Evolutionary conservation across 2,797 vertebrate genomes (phyloP).

Genomic region (Oreonectes daqikongensis): DNA sequence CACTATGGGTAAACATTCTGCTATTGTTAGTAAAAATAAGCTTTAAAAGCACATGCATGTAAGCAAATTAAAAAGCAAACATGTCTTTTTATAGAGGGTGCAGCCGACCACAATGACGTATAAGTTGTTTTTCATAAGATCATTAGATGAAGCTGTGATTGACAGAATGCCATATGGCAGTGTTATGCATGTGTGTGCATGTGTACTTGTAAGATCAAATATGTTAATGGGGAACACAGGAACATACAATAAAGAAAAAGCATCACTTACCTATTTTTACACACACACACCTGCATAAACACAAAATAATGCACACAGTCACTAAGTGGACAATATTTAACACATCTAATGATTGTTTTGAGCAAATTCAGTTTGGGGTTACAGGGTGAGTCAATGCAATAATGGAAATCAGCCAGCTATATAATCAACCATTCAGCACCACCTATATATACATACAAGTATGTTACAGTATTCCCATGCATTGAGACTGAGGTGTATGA

Average conservation of each 20-base stretch:
- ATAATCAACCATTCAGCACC: conserved; percentile 35
- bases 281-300: neutral
- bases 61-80: neutral
- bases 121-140: neutral
- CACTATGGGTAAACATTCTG: neutral
- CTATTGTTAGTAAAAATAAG: no score
- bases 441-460: conserved; percentile 7
- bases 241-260: neutral
- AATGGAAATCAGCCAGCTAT: conserved; percentile 30
- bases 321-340: neutral
- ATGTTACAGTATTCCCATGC: conserved; percentile 24
- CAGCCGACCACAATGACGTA: neutral
- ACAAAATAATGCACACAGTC: neutral
- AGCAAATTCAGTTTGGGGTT: conserved; percentile 5
- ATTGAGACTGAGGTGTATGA: conserved; percentile 22
- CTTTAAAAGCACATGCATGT: no score
- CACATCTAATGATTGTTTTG: neutral
- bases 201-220: neutral
- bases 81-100: neutral
- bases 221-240: neutral
- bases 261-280: neutral
- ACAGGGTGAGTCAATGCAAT: conserved; percentile 10
- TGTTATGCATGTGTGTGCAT: conserved; percentile 2
- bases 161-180: neutral
- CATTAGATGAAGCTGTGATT: conserved; percentile 17